phyloP scores from a whole-genome alignment of 2,888 invertebrate genomes.

The Parapristionchus giblindavisi region DNA sequence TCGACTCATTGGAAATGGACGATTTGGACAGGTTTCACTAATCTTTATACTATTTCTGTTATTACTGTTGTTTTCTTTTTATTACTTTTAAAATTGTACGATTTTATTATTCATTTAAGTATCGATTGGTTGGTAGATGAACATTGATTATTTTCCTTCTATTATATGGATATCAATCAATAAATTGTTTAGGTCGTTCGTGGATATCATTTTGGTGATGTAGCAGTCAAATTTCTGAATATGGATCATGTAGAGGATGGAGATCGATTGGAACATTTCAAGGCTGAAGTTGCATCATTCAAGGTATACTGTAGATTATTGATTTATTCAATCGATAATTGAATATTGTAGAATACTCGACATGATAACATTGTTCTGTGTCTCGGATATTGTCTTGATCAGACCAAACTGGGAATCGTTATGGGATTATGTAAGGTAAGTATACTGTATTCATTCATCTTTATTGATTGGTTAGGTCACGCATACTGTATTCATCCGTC shows the following conservation, averaged over 20 bases:
- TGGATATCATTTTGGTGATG: conserved; percentile 77
- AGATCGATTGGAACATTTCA: conserved; percentile 90
- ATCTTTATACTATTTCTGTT: background rate
- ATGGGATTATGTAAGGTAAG: conserved; percentile 87
- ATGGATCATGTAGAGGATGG: conserved; percentile 83
- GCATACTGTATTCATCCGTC: conserved; percentile 16
- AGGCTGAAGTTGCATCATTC: conserved; percentile 89
- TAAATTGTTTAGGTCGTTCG: conserved; percentile 83
- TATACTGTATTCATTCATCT: background rate
- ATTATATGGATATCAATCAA: background rate
- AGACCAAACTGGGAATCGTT: conserved; percentile 92
- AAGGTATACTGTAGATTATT: conserved; percentile 72
- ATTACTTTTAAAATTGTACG: background rate
- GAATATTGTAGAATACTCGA: conserved; percentile 87
- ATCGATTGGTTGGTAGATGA: no score
- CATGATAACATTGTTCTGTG: conserved; percentile 98
- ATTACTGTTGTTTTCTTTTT: background rate
- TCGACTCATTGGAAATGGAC: conserved; percentile 61
- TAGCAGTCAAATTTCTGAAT: conserved; percentile 93
- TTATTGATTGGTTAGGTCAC: background rate
- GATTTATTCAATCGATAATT: background rate
- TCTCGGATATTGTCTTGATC: conserved; percentile 99
- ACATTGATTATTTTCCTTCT: no score
- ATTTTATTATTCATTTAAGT: no score
- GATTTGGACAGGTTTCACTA: conserved; percentile 65